phyloP scores from a whole-genome alignment of 2,888 invertebrate genomes.

The Limenitis camilla region DNA sequence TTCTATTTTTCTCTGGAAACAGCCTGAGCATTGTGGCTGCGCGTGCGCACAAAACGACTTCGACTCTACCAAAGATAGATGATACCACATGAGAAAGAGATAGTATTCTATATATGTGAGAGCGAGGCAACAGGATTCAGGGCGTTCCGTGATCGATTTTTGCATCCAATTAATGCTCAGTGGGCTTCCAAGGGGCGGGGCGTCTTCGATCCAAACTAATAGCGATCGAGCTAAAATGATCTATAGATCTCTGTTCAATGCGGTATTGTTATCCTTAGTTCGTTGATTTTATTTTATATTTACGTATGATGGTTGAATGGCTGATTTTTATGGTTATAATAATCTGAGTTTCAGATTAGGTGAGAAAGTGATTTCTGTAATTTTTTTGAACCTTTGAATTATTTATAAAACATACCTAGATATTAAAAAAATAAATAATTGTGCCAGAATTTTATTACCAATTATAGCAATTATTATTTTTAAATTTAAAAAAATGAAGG shows the following conservation, averaged over 20 bases:
- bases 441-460: too few species aligned
- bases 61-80: constrained; percentile 29
- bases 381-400: not conserved
- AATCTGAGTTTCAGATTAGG: constrained; percentile 9
- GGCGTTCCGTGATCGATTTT: constrained; percentile 62
- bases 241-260: constrained; percentile 64
- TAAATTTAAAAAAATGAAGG: too few species aligned
- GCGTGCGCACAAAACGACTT: constrained; percentile 60
- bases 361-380: not conserved
- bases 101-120: constrained; percentile 16
- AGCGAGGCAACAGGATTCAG: constrained; percentile 41
- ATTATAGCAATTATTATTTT: too few species aligned
- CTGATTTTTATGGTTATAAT: constrained; percentile 38
- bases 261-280: constrained; percentile 68
- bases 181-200: constrained; percentile 69
- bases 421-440: too few species aligned
- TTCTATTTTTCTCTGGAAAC: constrained; percentile 68
- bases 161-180: constrained; percentile 71
- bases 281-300: constrained; percentile 62
- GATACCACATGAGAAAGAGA: constrained; percentile 33
- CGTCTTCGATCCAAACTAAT: constrained; percentile 60
- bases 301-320: constrained; percentile 62
- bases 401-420: not conserved
- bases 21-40: constrained; percentile 59
- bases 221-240: constrained; percentile 70